Conservation (phyloP, 2,888 invertebrate genomes). For the Schizaphis graminum region DNA sequence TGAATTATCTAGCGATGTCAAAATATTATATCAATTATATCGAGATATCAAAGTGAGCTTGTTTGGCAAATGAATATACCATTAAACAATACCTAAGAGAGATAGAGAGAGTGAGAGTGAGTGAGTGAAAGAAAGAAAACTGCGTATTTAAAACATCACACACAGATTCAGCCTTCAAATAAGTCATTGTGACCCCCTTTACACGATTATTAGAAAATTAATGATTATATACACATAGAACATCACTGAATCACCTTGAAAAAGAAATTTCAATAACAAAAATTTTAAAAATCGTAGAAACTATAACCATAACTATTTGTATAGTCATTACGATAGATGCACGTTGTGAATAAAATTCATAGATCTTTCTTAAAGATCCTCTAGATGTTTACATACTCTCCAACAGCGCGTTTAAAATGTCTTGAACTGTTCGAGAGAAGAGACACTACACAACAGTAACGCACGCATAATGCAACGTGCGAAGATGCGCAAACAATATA, state of each 20-base stretch:
- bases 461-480: neutral
- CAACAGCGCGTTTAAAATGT: neutral
- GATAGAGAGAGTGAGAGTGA: neutral
- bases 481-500: slow-evolving; percentile 21
- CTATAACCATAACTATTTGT: neutral
- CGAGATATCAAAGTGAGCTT: neutral
- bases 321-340: neutral
- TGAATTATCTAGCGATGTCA: neutral
- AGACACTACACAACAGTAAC: neutral
- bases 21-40: neutral
- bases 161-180: neutral
- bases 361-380: neutral
- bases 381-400: neutral
- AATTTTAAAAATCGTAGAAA: neutral
- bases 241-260: neutral
- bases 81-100: neutral
- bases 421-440: neutral
- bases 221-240: neutral
- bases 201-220: slow-evolving; percentile 7
- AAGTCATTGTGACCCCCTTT: slow-evolving; percentile 40
- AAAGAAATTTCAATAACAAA: slow-evolving; percentile 39
- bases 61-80: neutral
- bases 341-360: neutral
- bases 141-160: slow-evolving; percentile 12
- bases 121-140: neutral